Evolutionary conservation across 2,113 vertebrate genomes (phyloP), one percentile per base, ranked within the genome.

Genomic region (Dinomys branickii): DNA sequence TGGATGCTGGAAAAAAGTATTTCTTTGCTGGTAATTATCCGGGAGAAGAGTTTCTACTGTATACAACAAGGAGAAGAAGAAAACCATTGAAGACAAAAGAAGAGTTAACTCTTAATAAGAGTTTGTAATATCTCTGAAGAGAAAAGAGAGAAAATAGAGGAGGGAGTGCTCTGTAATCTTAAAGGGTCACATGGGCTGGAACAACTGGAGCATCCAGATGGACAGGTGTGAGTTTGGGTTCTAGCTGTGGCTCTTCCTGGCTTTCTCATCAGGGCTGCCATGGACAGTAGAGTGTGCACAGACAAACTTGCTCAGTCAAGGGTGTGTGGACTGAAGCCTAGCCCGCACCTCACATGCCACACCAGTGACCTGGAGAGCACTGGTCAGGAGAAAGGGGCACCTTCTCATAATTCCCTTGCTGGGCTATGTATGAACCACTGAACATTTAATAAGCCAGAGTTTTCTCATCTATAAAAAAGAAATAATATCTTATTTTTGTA

Each of bases 391-490:
- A 77, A 85, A 73, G 67, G 52, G 59, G 4, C 1, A 20, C 30
- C 33, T 90, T 75, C 88, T 44, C 52, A 17, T 24, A 52, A 81
- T 67, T 38, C 56, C 78, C 44, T 73, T 69, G 47, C 28, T 63
- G 73, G 19, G 52, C 28, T 83, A 14, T 54, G 13, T 5, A 20
- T 38, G 78, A 47, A 77, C 81, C 75, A 56, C 6, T 22, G 56
- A 75, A 1, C 4, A 13, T 50, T 69, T 85, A 41, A 75, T 24
- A 54, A 61, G 67, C 13, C 47, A 91, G 4, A 20, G 58, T 85
- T 83, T 94, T 80, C 82, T 96, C 56, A 61, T 61, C 26, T 95
- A 58, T 85, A 96, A 86, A 93, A 89, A 87, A 52, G 61, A 92
- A 71, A 80, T 14, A 83, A 56, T 54, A 77, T 50, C 44, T 75